A percentile compares a stretch with the other conserved stretches of the same genome.
These are phyloP conservation scores for Aphyosemion australe DNA, from an alignment of 2,113 vertebrate species.

Conservation along the genomic window DNA sequence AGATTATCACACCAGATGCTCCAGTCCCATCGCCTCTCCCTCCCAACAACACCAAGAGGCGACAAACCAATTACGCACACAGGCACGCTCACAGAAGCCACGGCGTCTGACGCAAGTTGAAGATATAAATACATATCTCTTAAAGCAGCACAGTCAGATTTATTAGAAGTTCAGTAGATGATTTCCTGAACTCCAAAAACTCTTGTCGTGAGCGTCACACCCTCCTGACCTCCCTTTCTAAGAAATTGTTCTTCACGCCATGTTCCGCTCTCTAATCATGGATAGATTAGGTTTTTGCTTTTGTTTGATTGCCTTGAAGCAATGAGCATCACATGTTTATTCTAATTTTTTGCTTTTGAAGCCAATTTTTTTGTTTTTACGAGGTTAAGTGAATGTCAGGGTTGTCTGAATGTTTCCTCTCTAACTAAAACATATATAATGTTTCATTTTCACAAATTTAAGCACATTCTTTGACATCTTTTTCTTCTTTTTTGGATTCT, in stretches of 20 bases:
- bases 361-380: constrained; percentile 20
- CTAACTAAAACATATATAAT: too few species aligned
- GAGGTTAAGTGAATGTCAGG: constrained; percentile 43
- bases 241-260: too few species aligned
- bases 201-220: too few species aligned
- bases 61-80: constrained; percentile 24
- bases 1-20: constrained; percentile 60
- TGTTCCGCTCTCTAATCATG: not conserved
- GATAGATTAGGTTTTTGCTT: not conserved
- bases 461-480: not conserved
- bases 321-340: constrained; percentile 9
- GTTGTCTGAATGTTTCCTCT: constrained; percentile 22
- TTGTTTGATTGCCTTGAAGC: not conserved
- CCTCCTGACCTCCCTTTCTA: too few species aligned
- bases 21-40: constrained; percentile 27
- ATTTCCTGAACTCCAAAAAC: too few species aligned
- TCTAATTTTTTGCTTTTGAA: constrained; percentile 13
- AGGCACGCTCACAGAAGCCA: constrained; percentile 8
- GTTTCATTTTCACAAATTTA: too few species aligned
- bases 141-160: constrained; percentile 4
- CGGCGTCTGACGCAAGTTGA: constrained; percentile 5
- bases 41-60: constrained; percentile 14
- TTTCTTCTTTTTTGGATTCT: constrained; percentile 6
- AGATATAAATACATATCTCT: constrained; percentile 20
- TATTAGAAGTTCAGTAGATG: not conserved